Base-by-base conservation (phyloP, 2,888 invertebrate species). In the Lithophane socia region DNA sequence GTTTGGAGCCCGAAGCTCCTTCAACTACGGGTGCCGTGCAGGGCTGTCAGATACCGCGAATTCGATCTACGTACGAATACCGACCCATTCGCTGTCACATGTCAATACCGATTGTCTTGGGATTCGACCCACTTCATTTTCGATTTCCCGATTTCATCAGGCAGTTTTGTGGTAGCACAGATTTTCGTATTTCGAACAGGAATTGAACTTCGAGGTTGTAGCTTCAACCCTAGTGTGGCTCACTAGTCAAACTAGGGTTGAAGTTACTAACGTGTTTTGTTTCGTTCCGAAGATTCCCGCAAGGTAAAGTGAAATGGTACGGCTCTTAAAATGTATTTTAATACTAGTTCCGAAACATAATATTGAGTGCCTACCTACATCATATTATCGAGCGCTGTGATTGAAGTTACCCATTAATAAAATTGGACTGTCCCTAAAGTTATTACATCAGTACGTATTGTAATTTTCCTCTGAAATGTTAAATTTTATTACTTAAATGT, bases 331-430 rank as follows among this genome's bases (percentile, higher is more conserved):
- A 29, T 61, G 54, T 61, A 42, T 37, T 5, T 0, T 49, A 47
- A n/a, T 67, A 64, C n/a, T n/a, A 61, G 47, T 69, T 69, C 42
- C 44, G 24, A 71, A 79, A 78, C 73, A 79, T 68, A 42, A 29
- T 77, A 68, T 66, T 42, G 49, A 75, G 83, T 68, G 18, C 10
- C n/a, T 58, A 16, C 29, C 4, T 44, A 75, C 63, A 60, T 77
- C 58, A 47, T 70, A 58, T 63, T 73, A 80, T 75, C 69, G 47
- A 75, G 73, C 60, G 61, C 56, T 69, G 75, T 69, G 64, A 82
- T 84, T 76, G 61, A 84, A 75, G 60, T 80, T 63, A 76, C 58
- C 84, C 80, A 89, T 88, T 88, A 86, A 88, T 87, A 79, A 87
- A 87, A 84, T 86, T 77, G 76, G 54, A 80, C 66, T 78, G 77